These are phyloP conservation scores for Dipodomys merriami DNA, from an alignment of 2,113 vertebrate species.

Conservation along the genomic window DNA sequence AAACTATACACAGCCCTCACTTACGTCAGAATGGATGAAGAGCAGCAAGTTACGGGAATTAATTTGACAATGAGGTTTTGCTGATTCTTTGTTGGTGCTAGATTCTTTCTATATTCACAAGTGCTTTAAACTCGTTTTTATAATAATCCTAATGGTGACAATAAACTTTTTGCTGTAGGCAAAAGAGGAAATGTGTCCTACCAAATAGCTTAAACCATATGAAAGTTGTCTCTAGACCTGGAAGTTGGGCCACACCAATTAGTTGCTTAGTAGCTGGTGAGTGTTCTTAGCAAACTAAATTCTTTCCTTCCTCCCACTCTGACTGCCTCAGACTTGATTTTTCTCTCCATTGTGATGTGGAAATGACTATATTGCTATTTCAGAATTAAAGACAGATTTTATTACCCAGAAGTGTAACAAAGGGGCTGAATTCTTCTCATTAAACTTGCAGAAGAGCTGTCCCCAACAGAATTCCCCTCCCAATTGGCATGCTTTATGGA, in stretches of 20 bases:
- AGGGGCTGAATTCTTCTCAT: background rate
- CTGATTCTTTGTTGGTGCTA: background rate
- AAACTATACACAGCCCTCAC: background rate
- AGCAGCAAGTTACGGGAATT: background rate
- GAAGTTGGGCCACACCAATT: background rate
- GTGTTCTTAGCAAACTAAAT: background rate
- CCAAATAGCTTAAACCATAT: background rate
- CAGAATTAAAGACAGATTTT: background rate
- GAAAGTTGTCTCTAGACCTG: background rate
- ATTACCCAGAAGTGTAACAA: background rate
- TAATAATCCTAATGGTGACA: slow-evolving; percentile 26
- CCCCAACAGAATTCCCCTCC: background rate
- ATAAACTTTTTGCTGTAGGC: slow-evolving; percentile 29
- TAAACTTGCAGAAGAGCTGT: background rate
- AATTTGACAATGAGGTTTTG: background rate
- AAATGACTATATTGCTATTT: background rate
- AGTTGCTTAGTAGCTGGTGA: background rate
- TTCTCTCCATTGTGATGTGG: background rate
- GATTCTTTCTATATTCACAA: background rate
- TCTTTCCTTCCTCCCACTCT: background rate
- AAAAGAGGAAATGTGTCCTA: background rate
- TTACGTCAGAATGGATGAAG: background rate
- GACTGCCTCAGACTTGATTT: background rate
- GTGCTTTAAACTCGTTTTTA: slow-evolving; percentile 14
- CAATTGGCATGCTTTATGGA: background rate